Evolutionary conservation across 2,888 invertebrate genomes (phyloP).

Genomic region (Nomada lathburiana): DNA sequence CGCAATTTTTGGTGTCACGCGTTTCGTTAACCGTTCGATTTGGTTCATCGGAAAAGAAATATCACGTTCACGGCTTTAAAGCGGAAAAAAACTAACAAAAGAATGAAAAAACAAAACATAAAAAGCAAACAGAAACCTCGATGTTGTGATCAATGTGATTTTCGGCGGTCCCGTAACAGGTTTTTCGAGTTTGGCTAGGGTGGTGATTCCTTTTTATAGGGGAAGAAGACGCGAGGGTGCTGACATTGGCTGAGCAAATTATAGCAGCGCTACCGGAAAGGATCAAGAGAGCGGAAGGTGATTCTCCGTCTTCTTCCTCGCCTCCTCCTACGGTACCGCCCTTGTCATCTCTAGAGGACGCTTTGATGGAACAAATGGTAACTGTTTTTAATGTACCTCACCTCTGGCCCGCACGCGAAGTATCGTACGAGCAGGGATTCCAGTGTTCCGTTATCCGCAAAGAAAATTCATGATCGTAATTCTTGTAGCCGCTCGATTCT

Average conservation of each 20-base stretch:
- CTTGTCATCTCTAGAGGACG: conserved; percentile 81
- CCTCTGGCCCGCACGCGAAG: neutral
- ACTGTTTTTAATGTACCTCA: conserved; percentile 39
- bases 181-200: conserved; percentile 78
- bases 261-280: conserved; percentile 99
- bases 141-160: conserved; percentile 77
- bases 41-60: conserved; percentile 63
- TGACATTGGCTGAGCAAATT: conserved; percentile 98
- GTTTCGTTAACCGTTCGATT: conserved; percentile 47
- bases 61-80: conserved; percentile 63
- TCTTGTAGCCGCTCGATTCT: conserved; percentile 80
- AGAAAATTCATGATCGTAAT: neutral
- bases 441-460: too few species aligned
- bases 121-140: conserved; percentile 65
- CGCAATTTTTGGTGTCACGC: conserved; percentile 49
- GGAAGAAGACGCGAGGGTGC: conserved; percentile 96
- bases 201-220: conserved; percentile 87
- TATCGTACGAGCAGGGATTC: neutral
- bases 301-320: conserved; percentile 83
- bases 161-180: conserved; percentile 66
- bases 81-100: conserved; percentile 9
- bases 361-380: conserved; percentile 85
- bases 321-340: conserved; percentile 80
- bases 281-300: conserved; percentile 90
- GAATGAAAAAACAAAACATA: conserved; percentile 6